Evolutionary conservation across 1,140 invertebrate species (phyloP), one percentile per base, ranked within the genome.

Genomic region (Drosophila jambulina): DNA sequence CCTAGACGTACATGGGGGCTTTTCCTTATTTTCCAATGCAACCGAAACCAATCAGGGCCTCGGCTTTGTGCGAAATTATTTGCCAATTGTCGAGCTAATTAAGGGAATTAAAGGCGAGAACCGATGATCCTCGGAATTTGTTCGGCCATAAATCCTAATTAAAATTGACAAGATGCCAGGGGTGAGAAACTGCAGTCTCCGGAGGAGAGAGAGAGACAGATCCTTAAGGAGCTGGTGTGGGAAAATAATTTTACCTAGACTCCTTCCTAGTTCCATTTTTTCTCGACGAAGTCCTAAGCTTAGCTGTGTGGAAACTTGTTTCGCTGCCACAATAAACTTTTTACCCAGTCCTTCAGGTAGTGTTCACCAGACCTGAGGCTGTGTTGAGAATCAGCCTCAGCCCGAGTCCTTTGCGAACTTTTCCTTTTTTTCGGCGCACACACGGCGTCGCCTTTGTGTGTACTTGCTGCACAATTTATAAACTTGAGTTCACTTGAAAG

Each of bases 401-500:
- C 5, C 45, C 29, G 69, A 61, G 43, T 32, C 54, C 42, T 36
- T 54, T 17, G 27, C 49, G n/a, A 51, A 32, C 49, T 29, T 32
- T n/a, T 19, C n/a, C 27, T 19, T 21, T 32, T 36, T 54, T 38
- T 29, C 46, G 46, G 48, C n/a, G 10, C 10, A 43, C 25, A 32
- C 51, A 45, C 46, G 48, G 23, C 10, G 19, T 36, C 15, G 53
- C 36, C 34, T 67, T 61, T 74, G 70, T 80, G 64, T 80, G 84
- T 88, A 85, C 81, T 79, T 85, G 85, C 82, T 79, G 68, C 78
- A 85, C 86, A 90, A 85, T 91, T 91, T 91, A 91, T 77, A 91
- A 90, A 90, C 86, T 91, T 90, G 86, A 90, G 85, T 90, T 90
- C 86, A 90, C 85, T 90, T 91, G 75, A 90, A 85, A 85, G 84